Evolutionary conservation across 2,113 vertebrate genomes (phyloP).

Genomic region (Amia ocellicauda): DNA sequence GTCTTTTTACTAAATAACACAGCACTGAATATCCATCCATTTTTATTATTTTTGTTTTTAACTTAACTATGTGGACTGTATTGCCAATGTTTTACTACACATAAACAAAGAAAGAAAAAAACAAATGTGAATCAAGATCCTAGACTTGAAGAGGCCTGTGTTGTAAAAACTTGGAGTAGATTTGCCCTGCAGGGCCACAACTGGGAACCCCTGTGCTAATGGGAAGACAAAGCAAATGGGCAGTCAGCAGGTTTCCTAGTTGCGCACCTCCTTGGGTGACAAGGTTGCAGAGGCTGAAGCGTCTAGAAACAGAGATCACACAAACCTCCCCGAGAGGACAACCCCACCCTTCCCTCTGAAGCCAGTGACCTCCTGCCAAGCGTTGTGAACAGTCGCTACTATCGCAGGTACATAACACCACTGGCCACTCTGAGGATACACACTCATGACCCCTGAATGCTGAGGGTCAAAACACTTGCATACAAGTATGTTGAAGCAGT

Average conservation of each 20-base stretch:
- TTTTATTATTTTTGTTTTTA: no score
- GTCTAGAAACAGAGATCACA: slow-evolving; percentile 43
- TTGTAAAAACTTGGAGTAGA: slow-evolving; percentile 41
- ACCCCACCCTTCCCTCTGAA: slow-evolving; percentile 54
- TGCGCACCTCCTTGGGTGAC: slow-evolving; percentile 49
- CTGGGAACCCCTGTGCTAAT: slow-evolving; percentile 42
- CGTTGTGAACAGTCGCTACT: slow-evolving; percentile 55
- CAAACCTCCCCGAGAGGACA: slow-evolving; percentile 24
- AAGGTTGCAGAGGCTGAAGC: slow-evolving; percentile 45
- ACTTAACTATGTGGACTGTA: no score
- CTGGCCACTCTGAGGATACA: slow-evolving; percentile 53
- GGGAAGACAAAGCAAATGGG: slow-evolving; percentile 49
- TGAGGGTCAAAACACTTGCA: slow-evolving; percentile 41
- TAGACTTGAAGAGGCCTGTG: no score
- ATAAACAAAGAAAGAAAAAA: no score
- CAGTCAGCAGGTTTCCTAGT: slow-evolving; percentile 52
- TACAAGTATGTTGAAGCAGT: slow-evolving; percentile 63
- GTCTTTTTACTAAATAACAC: no score
- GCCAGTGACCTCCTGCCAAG: slow-evolving; percentile 60
- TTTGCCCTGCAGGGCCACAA: slow-evolving; percentile 37
- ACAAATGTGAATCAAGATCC: no score
- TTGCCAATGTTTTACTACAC: no score
- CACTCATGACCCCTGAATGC: slow-evolving; percentile 31
- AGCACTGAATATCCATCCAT: no score
- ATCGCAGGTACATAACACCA: slow-evolving; percentile 56